Evolutionary conservation across 2,797 vertebrate species (phyloP).

Genomic region (Siniperca undulata): DNA sequence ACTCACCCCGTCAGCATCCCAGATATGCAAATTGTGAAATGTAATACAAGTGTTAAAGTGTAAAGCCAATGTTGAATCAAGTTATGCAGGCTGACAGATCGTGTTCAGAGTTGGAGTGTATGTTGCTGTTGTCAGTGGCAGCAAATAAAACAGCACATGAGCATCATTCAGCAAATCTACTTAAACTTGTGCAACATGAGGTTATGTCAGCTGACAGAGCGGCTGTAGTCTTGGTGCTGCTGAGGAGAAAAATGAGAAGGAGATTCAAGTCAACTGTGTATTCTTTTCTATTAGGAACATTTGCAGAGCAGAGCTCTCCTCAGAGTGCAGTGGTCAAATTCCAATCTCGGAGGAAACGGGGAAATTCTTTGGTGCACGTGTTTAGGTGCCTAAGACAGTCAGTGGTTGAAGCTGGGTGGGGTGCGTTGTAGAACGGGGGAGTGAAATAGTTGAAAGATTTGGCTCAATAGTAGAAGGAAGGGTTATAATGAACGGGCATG

Average conservation of each 20-base stretch:
- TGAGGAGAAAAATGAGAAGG: conserved; percentile 22
- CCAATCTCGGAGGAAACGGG: conserved; percentile 70
- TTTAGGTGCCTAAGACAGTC: conserved; percentile 64
- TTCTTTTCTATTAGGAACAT: conserved; percentile 34
- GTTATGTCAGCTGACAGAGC: conserved; percentile 72
- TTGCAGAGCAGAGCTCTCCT: conserved; percentile 34
- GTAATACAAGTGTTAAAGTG: neutral
- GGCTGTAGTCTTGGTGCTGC: conserved; percentile 22
- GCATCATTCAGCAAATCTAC: conserved; percentile 70
- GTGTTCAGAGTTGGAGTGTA: conserved; percentile 9
- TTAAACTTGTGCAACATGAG: conserved; percentile 59
- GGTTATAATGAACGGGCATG: conserved; percentile 58
- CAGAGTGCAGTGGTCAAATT: conserved; percentile 65
- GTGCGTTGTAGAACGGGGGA: conserved; percentile 55
- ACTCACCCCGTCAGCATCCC: neutral
- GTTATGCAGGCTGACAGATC: conserved; percentile 23
- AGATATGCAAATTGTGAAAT: conserved; percentile 30
- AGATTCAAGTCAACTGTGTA: conserved; percentile 34
- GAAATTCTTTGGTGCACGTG: conserved; percentile 70
- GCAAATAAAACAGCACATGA: conserved; percentile 67
- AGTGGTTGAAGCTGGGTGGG: conserved; percentile 66
- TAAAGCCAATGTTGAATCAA: conserved; percentile 33
- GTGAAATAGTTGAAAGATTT: conserved; percentile 62
- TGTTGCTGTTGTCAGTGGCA: conserved; percentile 48
- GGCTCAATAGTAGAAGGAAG: conserved; percentile 35